Percentiles rank a stretch among this genome's conserved stretches.
Conservation (phyloP, 2,797 vertebrate species). For the Characodon lateralis region DNA sequence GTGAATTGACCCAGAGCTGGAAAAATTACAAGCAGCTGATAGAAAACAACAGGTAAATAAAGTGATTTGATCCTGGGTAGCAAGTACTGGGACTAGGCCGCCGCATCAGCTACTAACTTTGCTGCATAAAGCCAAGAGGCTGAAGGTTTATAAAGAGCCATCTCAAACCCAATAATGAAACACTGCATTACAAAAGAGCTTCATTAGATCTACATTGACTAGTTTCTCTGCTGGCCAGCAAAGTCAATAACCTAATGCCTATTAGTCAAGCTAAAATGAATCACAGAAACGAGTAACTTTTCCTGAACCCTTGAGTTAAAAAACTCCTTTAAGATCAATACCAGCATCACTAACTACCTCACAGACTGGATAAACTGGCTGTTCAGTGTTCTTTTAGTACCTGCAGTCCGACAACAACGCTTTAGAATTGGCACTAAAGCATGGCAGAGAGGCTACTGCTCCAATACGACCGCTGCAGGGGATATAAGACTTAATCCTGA, state of each 20-base stretch:
- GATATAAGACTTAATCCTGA: constrained; percentile 33
- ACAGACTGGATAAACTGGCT: constrained; percentile 16
- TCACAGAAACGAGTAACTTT: constrained; percentile 16
- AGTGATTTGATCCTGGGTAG: not conserved
- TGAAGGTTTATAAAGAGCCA: not conserved
- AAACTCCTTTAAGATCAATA: constrained; percentile 33
- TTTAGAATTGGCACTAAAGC: constrained; percentile 18
- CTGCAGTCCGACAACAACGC: constrained; percentile 20
- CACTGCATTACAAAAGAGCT: not conserved
- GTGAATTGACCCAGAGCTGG: not conserved
- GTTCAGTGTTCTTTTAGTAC: constrained; percentile 14
- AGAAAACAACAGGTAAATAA: not conserved
- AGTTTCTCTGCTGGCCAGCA: constrained; percentile 14
- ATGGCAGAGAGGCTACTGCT: not conserved
- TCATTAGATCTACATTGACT: constrained; percentile 12
- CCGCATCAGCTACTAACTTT: not conserved
- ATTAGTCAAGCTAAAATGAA: constrained; percentile 15
- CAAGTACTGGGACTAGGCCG: not conserved
- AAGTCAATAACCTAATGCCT: constrained; percentile 20
- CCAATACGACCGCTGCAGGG: constrained; percentile 11
- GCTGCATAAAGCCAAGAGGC: not conserved
- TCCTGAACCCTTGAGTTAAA: not conserved
- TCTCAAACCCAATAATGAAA: constrained; percentile 4
- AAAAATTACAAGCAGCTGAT: not conserved
- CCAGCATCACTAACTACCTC: not conserved